Percentiles rank a stretch among this genome's conserved stretches.
These are phyloP conservation scores for Lepeophtheirus nordmannii DNA, from an alignment of 2,888 invertebrate genomes.

Conservation along the genomic window DNA sequence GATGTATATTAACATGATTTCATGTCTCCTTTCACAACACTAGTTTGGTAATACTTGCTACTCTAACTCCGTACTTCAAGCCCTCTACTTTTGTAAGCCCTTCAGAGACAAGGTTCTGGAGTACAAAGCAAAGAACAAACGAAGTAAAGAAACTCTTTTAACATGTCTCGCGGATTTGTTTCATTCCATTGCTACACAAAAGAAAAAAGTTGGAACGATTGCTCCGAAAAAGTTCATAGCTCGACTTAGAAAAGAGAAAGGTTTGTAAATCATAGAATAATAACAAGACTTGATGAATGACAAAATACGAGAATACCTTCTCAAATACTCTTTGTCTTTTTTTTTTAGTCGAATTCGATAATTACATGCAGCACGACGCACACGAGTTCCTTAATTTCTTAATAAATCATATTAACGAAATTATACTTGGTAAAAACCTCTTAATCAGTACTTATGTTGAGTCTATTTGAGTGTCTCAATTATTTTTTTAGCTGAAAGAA, in stretches of 20 bases:
- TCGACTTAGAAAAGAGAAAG: conserved; percentile 91
- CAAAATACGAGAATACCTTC: not conserved
- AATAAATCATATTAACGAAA: conserved; percentile 95
- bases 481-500: conserved; percentile 20
- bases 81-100: conserved; percentile 95
- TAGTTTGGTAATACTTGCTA: conserved; percentile 99
- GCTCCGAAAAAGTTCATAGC: conserved; percentile 99
- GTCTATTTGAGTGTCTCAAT: not conserved
- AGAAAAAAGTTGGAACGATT: conserved; percentile 96
- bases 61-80: conserved; percentile 97
- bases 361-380: conserved; percentile 99
- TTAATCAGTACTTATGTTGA: conserved; percentile 26
- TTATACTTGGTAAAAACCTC: conserved; percentile 61
- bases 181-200: conserved; percentile 98
- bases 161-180: conserved; percentile 97
- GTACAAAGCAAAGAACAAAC: conserved; percentile 87
- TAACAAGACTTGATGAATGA: not conserved
- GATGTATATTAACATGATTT: not conserved
- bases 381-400: conserved; percentile 99
- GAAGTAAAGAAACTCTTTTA: conserved; percentile 88
- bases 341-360: conserved; percentile 63
- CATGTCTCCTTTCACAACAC: not conserved
- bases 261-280: conserved; percentile 40
- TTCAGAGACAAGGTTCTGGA: conserved; percentile 96
- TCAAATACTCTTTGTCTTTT: not conserved